Conservation (phyloP, 2,888 invertebrate species). For the Eucera pruinosa region DNA sequence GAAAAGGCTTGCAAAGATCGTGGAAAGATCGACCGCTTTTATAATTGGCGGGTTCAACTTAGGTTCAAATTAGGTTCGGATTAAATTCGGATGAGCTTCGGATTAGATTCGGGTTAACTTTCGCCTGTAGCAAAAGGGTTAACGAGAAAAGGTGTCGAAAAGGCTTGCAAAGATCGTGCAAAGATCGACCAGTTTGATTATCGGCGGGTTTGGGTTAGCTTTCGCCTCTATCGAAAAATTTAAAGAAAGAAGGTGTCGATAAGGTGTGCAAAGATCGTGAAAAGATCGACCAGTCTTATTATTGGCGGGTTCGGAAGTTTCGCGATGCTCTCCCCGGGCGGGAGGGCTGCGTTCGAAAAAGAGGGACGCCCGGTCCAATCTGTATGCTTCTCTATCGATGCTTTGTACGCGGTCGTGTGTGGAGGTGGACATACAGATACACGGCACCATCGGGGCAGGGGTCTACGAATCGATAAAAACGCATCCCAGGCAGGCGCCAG, state of each 20-base stretch:
- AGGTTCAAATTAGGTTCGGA: too few relatives aligned
- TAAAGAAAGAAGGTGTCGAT: not conserved
- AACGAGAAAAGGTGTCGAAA: too few relatives aligned
- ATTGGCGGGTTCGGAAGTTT: slow-evolving; percentile 69
- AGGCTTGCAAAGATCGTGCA: too few relatives aligned
- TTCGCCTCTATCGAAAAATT: too few relatives aligned
- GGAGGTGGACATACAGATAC: slow-evolving; percentile 73
- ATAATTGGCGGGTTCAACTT: slow-evolving; percentile 66
- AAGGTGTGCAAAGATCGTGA: not conserved
- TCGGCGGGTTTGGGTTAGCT: too few relatives aligned
- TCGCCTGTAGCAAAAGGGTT: too few relatives aligned
- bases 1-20: too few relatives aligned
- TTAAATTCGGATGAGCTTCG: too few relatives aligned
- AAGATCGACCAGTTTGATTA: too few relatives aligned
- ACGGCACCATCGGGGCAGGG: slow-evolving; percentile 79
- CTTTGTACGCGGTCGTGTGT: slow-evolving; percentile 77
- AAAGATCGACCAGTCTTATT: slow-evolving; percentile 64
- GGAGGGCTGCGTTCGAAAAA: slow-evolving; percentile 64
- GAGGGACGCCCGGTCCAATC: slow-evolving; percentile 82
- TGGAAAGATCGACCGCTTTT: too few relatives aligned
- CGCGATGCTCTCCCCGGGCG: slow-evolving; percentile 68
- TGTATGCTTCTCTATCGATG: slow-evolving; percentile 82
- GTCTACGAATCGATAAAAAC: slow-evolving; percentile 85
- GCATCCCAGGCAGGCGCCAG: slow-evolving; percentile 84
- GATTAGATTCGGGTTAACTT: too few relatives aligned